A percentile compares a stretch with the other conserved stretches of the same genome.
These are phyloP conservation scores for Caracal caracal DNA, from an alignment of 2,113 vertebrate genomes.

Conservation along the genomic window DNA sequence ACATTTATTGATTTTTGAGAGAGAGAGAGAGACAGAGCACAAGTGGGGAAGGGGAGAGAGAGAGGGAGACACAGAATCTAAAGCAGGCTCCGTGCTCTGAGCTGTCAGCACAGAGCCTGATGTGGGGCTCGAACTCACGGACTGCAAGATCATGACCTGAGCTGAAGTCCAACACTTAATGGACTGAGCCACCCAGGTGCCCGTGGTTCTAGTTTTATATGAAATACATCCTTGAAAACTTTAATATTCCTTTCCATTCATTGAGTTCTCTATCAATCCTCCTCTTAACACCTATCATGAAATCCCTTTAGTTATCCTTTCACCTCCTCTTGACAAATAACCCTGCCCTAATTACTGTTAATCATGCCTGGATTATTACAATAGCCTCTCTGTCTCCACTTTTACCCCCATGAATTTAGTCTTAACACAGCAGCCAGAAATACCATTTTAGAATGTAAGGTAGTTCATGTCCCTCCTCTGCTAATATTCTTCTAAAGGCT, in stretches of 20 bases:
- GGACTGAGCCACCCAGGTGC: too few relatives aligned
- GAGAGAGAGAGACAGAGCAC: too few relatives aligned
- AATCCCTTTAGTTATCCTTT: neutral
- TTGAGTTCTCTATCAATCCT: neutral
- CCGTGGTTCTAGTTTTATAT: neutral
- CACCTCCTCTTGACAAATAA: neutral
- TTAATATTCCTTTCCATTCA: neutral
- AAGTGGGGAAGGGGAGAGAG: too few relatives aligned
- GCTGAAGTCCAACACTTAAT: too few relatives aligned
- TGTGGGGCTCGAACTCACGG: too few relatives aligned
- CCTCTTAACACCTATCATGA: neutral
- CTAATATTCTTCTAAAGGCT: neutral
- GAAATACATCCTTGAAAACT: neutral
- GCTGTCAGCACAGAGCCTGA: too few relatives aligned
- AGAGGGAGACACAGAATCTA: too few relatives aligned
- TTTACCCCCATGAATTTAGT: neutral
- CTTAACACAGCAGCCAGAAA: neutral
- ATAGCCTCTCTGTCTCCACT: neutral
- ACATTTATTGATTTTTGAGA: too few relatives aligned
- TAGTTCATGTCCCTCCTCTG: neutral
- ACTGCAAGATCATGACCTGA: too few relatives aligned
- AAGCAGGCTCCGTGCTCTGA: too few relatives aligned
- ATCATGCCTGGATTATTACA: neutral
- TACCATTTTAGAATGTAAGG: neutral
- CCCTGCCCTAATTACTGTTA: neutral